Conservation (phyloP, 1,140 invertebrate species). For the Solen grandis region DNA sequence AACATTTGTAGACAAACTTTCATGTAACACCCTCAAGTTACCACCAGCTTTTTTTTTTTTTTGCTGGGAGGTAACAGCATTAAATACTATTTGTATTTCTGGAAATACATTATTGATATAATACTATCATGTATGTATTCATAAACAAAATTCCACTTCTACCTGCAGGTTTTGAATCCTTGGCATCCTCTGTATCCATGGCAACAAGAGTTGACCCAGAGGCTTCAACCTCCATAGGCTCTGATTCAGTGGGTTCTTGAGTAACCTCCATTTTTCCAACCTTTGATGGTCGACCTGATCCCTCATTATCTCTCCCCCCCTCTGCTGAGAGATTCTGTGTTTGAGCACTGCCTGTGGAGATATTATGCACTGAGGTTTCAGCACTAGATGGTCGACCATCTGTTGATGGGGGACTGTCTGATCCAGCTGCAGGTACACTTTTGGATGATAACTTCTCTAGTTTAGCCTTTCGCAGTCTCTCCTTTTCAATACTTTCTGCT, state of each 20-base stretch:
- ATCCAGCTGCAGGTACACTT: conserved; percentile 21
- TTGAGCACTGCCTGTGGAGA: neutral
- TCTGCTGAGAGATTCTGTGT: neutral
- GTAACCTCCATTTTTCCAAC: conserved; percentile 23
- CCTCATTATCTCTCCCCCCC: neutral
- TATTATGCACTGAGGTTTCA: conserved; percentile 31
- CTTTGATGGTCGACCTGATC: neutral
- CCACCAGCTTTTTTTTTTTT: too few species aligned
- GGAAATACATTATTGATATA: too few species aligned
- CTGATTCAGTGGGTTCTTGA: conserved; percentile 17
- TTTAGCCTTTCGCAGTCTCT: conserved; percentile 70
- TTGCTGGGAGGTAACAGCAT: too few species aligned
- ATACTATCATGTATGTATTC: too few species aligned
- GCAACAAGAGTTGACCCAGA: neutral
- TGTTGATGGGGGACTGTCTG: neutral
- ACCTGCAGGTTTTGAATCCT: too few species aligned
- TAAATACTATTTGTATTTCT: too few species aligned
- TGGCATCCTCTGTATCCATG: conserved; percentile 53
- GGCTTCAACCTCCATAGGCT: conserved; percentile 58
- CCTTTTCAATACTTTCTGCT: conserved; percentile 67
- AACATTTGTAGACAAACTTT: too few species aligned
- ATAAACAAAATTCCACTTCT: too few species aligned
- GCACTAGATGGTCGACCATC: neutral
- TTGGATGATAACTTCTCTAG: conserved; percentile 61
- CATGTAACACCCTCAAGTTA: too few species aligned